Evolutionary conservation across 2,113 vertebrate genomes (phyloP).

Genomic region (Pao palembangensis): DNA sequence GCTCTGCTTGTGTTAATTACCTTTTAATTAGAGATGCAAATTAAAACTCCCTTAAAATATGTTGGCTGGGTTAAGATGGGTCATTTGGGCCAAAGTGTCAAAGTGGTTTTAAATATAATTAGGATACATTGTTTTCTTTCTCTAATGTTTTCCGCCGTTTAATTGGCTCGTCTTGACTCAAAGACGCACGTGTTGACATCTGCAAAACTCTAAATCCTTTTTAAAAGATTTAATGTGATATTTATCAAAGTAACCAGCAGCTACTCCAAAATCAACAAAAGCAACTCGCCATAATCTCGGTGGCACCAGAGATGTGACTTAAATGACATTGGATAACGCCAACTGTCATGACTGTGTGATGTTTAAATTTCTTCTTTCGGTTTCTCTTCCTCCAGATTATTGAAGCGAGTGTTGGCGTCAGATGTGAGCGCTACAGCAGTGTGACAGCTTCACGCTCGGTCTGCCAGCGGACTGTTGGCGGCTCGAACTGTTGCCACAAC

Average conservation of each 20-base stretch:
- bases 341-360: background rate
- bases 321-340: background rate
- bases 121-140: too few species aligned
- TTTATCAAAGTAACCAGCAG: constrained; percentile 38
- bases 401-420: constrained; percentile 41
- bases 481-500: constrained; percentile 48
- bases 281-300: background rate
- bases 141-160: too few species aligned
- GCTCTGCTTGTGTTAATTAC: constrained; percentile 10
- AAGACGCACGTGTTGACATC: constrained; percentile 40
- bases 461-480: constrained; percentile 16
- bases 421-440: constrained; percentile 14
- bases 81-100: too few species aligned
- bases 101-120: too few species aligned
- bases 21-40: background rate
- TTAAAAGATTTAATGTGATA: constrained; percentile 42
- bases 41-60: too few species aligned
- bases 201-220: constrained; percentile 42
- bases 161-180: background rate
- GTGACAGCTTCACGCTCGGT: constrained; percentile 13
- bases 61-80: too few species aligned
- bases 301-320: background rate
- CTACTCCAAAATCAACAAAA: constrained; percentile 31
- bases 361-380: constrained; percentile 6
- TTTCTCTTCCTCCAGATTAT: constrained; percentile 60